Base-by-base conservation (phyloP, 2,888 invertebrate genomes). In the Dusona sp. region DNA sequence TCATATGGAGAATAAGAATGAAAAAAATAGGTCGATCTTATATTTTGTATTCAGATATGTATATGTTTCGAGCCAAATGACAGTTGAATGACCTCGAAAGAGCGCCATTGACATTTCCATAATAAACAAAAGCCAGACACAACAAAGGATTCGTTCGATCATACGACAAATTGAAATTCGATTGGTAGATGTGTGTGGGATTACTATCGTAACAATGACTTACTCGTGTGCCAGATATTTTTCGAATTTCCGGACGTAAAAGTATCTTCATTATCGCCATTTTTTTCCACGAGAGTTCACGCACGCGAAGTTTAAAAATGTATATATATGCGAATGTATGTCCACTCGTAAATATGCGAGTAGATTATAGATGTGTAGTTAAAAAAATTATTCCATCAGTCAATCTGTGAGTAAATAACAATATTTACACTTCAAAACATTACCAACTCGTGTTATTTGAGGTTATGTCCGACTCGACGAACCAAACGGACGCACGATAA, bases 181-280 rank as follows among this genome's bases (percentile, higher is more conserved):
- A 65, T 42, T 36, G 38, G 61, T 54, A 79, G 72, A 82, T 22
- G 72, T 33, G 75, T 75, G 33, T 33, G 29, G n/a, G n/a, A 75
- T 74, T 19, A 83, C 74, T 83, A 87, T 78, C 22, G 67, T 48
- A 73, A 38, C n/a, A 84, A 29, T 29, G 87, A 93, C 93, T 93
- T 88, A 93, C 93, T 89, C 93, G 90, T 64, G 89, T 88, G 79
- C 93, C 92, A 77, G 90, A 89, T 77, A 92, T 88, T 88, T 89
- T 92, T 42, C 89, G 85, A 81, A 93, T 90, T 81, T 90, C 90
- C 67, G 92, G 88, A 19, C 92, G 92, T 80, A 91, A 88, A n/a
- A 93, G 88, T 89, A 92, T 91, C 90, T 92, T 93, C 86, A 91
- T 90, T 83, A 91, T 92, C 86, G 92, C 90, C 93, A 93, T 93